Conservation (phyloP, 2,113 vertebrate species). For the Seriola rivoliana region DNA sequence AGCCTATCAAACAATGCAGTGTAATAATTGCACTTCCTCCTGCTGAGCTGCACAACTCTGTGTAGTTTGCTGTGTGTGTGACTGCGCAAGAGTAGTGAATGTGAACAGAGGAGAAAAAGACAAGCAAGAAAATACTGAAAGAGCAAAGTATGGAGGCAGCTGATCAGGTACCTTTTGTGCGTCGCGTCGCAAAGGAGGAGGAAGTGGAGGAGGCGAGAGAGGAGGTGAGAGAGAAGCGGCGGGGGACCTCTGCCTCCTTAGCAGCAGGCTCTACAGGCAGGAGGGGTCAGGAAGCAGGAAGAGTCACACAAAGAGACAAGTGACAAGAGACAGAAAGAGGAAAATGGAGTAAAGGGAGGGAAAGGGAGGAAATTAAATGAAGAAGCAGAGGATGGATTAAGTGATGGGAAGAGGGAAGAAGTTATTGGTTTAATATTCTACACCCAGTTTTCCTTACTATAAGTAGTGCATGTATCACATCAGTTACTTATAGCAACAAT, state of each 20-base stretch:
- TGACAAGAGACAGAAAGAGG: neutral
- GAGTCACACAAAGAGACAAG: neutral
- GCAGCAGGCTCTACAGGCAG: slow-evolving; percentile 83
- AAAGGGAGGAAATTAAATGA: neutral
- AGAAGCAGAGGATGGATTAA: neutral
- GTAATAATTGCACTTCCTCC: neutral
- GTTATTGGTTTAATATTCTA: neutral
- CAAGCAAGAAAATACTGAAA: slow-evolving; percentile 1
- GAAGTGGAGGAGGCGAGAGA: slow-evolving; percentile 88
- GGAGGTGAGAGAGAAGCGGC: slow-evolving; percentile 93
- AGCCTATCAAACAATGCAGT: neutral
- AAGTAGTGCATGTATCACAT: neutral
- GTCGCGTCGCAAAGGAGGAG: slow-evolving; percentile 79
- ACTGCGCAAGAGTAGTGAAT: neutral
- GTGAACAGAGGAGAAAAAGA: neutral
- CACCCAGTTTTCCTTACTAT: neutral
- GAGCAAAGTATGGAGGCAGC: neutral
- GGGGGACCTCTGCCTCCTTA: slow-evolving; percentile 88
- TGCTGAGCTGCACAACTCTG: neutral
- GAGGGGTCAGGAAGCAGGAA: slow-evolving; percentile 20
- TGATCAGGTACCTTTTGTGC: slow-evolving; percentile 89
- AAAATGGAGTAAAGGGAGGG: neutral
- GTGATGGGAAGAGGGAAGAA: neutral
- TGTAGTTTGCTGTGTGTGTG: neutral
- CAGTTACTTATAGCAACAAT: neutral